Evolutionary conservation across 2,888 invertebrate genomes (phyloP), one percentile per base, ranked within the genome.

Genomic region (Scaptomyza reducta): DNA sequence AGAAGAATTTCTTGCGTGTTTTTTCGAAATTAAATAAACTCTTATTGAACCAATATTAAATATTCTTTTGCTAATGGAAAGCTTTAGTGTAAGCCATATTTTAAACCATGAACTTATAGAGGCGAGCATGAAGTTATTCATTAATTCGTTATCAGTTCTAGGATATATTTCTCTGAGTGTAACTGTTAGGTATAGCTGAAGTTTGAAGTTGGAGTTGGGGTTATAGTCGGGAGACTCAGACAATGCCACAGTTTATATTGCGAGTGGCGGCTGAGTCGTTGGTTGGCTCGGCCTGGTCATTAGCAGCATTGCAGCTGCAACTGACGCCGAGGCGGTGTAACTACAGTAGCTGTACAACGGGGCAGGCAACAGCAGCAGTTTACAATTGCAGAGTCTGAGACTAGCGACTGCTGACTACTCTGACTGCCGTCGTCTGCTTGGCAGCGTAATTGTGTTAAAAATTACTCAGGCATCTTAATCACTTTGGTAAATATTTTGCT

Each of bases 401-500:
- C 31, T 9, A 33, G 33, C 13, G 46, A 61, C 66, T 75, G 55
- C 62, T 55, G 51, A 45, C 72, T 66, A 38, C 62, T 64, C 74
- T 69, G 70, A 64, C 64, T 84, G 64, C 77, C 75, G 88, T 86
- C 82, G 87, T 81, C 82, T 85, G 82, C 85, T 87, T 87, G 88
- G 87, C 88, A 85, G 88, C 86, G 88, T 87, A 88, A 88, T 85
- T 85, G 85, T 88, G 85, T 88, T 85, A 88, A 85, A 88, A 87
- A 87, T 85, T 88, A 85, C 87, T 87, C 88, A 87, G 85, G 87
- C 85, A 85, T 85, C 88, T 86, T 85, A 85, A 85, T 88, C 87
- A 88, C 85, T 85, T 88, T 88, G 81, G 85, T 85, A 85, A 88
- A 85, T 88, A 85, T 87, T 87, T 85, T 86, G 86, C 86, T 85